phyloP scores from a whole-genome alignment of 1,140 invertebrate species.

The Meloidogyne exigua region DNA sequence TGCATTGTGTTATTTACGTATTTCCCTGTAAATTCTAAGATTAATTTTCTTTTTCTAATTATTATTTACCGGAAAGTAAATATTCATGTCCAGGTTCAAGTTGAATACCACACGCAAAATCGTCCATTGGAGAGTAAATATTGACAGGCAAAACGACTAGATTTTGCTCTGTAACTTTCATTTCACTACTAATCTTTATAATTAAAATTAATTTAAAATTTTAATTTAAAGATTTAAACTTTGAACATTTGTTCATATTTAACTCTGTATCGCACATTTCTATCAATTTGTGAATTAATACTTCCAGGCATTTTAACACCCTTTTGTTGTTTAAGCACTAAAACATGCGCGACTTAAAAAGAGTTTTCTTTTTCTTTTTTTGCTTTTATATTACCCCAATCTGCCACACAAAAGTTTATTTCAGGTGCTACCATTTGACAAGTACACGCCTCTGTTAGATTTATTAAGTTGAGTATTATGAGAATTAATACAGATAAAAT shows the following conservation, averaged over 20 bases:
- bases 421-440: slow-evolving; percentile 15
- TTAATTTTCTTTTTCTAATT: not conserved
- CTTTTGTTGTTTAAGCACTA: slow-evolving; percentile 18
- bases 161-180: slow-evolving; percentile 18
- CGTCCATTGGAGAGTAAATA: slow-evolving; percentile 20
- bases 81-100: slow-evolving; percentile 30
- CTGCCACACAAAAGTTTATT: slow-evolving; percentile 15
- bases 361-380: not conserved
- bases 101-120: slow-evolving; percentile 29
- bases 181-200: slow-evolving; percentile 23
- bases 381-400: slow-evolving; percentile 30
- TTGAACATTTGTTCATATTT: slow-evolving; percentile 27
- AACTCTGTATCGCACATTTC: slow-evolving; percentile 20
- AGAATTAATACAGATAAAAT: not conserved
- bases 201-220: not conserved
- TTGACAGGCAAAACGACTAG: slow-evolving; percentile 19
- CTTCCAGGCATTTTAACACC: slow-evolving; percentile 22
- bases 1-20: slow-evolving; percentile 31
- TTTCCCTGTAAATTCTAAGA: not conserved
- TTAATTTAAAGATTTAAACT: not conserved
- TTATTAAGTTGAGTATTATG: not conserved
- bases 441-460: not conserved
- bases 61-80: slow-evolving; percentile 27
- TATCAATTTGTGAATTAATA: slow-evolving; percentile 25
- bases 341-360: slow-evolving; percentile 26